A percentile compares a stretch with the other conserved stretches of the same genome.
phyloP scores from a whole-genome alignment of 2,888 invertebrate genomes.

The Ethmia dodecea region DNA sequence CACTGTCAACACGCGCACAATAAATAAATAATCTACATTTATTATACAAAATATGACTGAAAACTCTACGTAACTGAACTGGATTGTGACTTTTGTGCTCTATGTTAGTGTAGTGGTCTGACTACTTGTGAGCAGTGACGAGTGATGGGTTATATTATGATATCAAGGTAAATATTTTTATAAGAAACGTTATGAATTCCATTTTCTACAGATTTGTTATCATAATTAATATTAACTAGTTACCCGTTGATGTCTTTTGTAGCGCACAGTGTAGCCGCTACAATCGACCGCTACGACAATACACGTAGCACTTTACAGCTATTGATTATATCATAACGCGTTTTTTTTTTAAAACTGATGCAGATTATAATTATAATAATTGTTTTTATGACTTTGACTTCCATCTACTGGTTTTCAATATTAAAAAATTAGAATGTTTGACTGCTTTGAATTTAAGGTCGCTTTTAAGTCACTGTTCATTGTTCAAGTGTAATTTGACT shows the following conservation, averaged over 20 bases:
- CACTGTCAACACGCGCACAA: slow-evolving; percentile 44
- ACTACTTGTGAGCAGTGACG: slow-evolving; percentile 39
- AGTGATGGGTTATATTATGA: slow-evolving; percentile 34
- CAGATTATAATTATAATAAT: too few species aligned
- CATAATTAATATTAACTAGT: background rate
- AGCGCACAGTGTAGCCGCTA: slow-evolving; percentile 6
- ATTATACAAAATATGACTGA: slow-evolving; percentile 7
- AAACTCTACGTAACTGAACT: slow-evolving; percentile 24
- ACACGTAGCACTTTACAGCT: too few species aligned
- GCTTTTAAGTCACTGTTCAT: too few species aligned
- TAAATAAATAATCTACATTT: slow-evolving; percentile 1
- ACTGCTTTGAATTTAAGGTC: too few species aligned
- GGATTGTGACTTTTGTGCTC: slow-evolving; percentile 45
- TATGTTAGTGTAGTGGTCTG: slow-evolving; percentile 51
- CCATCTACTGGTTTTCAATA: too few species aligned
- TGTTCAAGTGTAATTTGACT: too few species aligned
- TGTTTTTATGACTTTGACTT: too few species aligned
- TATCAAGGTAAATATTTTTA: slow-evolving; percentile 41
- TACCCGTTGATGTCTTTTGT: slow-evolving; percentile 19
- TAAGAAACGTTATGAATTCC: too few species aligned
- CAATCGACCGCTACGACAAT: slow-evolving; percentile 5
- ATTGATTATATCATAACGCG: too few species aligned
- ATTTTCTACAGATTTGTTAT: background rate
- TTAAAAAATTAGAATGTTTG: too few species aligned
- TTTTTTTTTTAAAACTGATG: too few species aligned